A percentile compares a stretch with the other conserved stretches of the same genome.
Conservation (phyloP, 2,113 vertebrate genomes). For the Asarcornis scutulata region DNA sequence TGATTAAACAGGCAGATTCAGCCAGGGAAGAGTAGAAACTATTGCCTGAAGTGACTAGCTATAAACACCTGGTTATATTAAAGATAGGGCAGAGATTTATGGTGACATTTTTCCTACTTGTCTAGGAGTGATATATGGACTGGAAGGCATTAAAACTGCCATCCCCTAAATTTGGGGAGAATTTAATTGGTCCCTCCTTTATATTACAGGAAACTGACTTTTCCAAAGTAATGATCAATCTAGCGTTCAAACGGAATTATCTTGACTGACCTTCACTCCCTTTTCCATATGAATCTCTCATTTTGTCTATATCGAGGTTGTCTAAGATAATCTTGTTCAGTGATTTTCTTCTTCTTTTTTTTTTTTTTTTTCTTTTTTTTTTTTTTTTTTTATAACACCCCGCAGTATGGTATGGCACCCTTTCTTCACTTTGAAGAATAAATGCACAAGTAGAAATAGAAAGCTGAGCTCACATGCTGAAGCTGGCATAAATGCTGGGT, state of each 20-base stretch:
- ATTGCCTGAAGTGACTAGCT: background rate
- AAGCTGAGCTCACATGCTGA: too few species aligned
- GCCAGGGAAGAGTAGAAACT: background rate
- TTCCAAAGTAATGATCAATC: background rate
- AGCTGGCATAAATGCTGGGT: too few species aligned
- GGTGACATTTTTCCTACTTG: constrained; percentile 4
- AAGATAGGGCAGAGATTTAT: constrained; percentile 10
- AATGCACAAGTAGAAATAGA: background rate
- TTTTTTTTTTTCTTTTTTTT: background rate
- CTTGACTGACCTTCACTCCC: background rate
- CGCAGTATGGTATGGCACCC: background rate
- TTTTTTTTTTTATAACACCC: background rate
- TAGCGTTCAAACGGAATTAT: background rate
- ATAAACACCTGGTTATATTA: constrained; percentile 18
- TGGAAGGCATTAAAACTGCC: constrained; percentile 10
- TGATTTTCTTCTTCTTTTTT: background rate
- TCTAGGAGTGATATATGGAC: constrained; percentile 1
- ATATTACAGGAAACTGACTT: background rate
- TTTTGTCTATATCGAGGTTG: background rate
- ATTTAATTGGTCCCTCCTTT: background rate
- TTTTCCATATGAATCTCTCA: background rate
- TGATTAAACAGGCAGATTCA: background rate
- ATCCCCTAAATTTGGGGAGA: background rate
- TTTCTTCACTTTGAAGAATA: background rate
- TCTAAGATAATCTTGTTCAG: background rate